Base-by-base conservation (phyloP, 2,797 vertebrate species). In the Cetoscarus ocellatus region DNA sequence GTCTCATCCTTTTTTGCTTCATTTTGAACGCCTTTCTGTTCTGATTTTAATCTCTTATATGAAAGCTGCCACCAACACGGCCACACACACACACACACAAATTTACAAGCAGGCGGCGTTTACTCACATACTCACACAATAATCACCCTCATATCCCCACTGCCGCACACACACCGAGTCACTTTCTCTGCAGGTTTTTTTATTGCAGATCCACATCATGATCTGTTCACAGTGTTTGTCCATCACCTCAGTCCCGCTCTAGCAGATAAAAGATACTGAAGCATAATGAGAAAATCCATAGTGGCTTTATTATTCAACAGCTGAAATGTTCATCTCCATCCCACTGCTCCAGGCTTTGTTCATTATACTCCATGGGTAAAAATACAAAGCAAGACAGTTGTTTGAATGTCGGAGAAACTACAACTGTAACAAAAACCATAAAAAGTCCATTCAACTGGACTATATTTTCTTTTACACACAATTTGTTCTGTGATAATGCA, bases 1-100 rank as follows among this genome's bases (percentile, higher is more conserved):
- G 69, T 73, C 80, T 83, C 61, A 83, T 82, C 81, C 79, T 54
- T 61, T 53, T 73, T 51, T 36, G 72, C 73, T 82, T 87, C 78
- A 86, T 87, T 89, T 85, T 73, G 68, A 89, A 87, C 81, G 82
- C 80, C 77, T 77, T 80, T 85, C 61, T 58, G 63, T 77, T 87
- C 85, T 82, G 86, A 92, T 90, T 86, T 82, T 85, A 85, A 91
- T 89, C 88, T 90, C 60, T 61, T 75, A 67, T 89, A 83, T 91
- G 81, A 88, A 88, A 80, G 15, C 65, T 55, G 15, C 45, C n/a
- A 18, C 19, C 14, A n/a, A 34, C 43, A 50, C 44, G 45, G 39
- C 52, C 27, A 27, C 27, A 27, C 27, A 27, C 27, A 27, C n/a
- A 53, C 48, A 72, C 55, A 58, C 60, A 44, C 52, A 61, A 61